phyloP scores from a whole-genome alignment of 2,113 vertebrate species.

The Dromiciops gliroides region DNA sequence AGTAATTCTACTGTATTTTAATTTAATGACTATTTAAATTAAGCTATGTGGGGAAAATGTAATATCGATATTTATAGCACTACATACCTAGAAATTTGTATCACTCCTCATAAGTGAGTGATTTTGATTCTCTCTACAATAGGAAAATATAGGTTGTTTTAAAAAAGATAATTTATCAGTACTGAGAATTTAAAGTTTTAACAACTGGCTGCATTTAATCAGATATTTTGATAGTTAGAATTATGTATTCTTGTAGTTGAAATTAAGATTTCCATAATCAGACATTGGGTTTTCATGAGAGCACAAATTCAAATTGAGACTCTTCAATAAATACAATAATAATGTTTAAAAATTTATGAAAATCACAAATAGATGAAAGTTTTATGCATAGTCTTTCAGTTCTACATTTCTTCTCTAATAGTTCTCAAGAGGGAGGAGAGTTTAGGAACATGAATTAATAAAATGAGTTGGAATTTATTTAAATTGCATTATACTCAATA shows the following conservation, averaged over 20 bases:
- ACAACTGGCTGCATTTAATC: conserved; percentile 36
- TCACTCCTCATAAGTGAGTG: conserved; percentile 54
- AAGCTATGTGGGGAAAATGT: conserved; percentile 12
- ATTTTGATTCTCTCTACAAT: conserved; percentile 51
- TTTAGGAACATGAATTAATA: conserved; percentile 37
- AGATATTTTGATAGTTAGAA: conserved; percentile 58
- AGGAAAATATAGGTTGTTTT: conserved; percentile 55
- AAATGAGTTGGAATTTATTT: conserved; percentile 37
- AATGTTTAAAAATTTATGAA: conserved; percentile 48
- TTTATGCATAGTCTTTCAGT: neutral
- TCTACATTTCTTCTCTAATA: conserved; percentile 39
- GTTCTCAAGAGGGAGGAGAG: conserved; percentile 3
- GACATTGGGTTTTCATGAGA: neutral
- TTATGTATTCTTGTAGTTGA: neutral
- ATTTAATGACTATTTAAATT: conserved; percentile 41
- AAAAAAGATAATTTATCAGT: conserved; percentile 37
- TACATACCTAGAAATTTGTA: conserved; percentile 56
- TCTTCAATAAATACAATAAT: conserved; percentile 5
- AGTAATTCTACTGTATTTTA: conserved; percentile 43
- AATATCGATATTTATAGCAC: conserved; percentile 42
- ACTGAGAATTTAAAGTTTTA: conserved; percentile 48
- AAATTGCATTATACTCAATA: neutral
- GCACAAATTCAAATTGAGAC: conserved; percentile 12
- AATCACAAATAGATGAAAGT: neutral
- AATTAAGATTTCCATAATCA: conserved; percentile 38